These are phyloP conservation scores for Sisyra terminalis DNA, from an alignment of 2,888 invertebrate genomes.

Conservation along the genomic window DNA sequence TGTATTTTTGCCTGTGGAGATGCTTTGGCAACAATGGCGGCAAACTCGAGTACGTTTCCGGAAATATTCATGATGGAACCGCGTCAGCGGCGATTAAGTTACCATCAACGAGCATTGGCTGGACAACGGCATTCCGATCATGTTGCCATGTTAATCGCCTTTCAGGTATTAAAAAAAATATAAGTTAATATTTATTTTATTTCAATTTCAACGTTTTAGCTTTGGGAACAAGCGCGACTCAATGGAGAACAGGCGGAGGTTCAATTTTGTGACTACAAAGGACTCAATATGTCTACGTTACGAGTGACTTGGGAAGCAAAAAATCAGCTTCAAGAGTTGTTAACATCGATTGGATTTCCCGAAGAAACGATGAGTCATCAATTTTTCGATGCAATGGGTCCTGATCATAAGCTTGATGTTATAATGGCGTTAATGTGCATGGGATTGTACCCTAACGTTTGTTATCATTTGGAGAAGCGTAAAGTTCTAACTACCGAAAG, in stretches of 20 bases:
- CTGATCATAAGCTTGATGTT: constrained; percentile 66
- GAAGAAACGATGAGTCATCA: constrained; percentile 69
- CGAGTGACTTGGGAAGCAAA: constrained; percentile 87
- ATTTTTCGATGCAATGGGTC: constrained; percentile 55
- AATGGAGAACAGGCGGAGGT: constrained; percentile 62
- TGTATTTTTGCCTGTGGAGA: constrained; percentile 82
- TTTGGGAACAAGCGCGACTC: constrained; percentile 52
- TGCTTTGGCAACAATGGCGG: constrained; percentile 83
- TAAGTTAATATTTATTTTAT: too few relatives aligned
- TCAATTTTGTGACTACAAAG: constrained; percentile 82
- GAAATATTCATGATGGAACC: constrained; percentile 81
- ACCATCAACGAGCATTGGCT: constrained; percentile 72
- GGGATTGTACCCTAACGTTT: constrained; percentile 95
- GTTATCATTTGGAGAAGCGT: constrained; percentile 86
- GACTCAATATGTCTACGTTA: constrained; percentile 75
- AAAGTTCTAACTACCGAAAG: constrained; percentile 92
- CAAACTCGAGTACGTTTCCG: constrained; percentile 88
- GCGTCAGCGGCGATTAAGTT: constrained; percentile 55
- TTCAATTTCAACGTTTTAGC: constrained; percentile 24
- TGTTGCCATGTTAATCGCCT: constrained; percentile 85
- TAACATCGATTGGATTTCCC: constrained; percentile 67
- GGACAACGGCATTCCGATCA: constrained; percentile 87
- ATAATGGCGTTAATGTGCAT: constrained; percentile 72
- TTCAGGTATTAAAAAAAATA: constrained; percentile 38
- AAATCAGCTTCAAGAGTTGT: constrained; percentile 38